Conservation (phyloP, 2,888 invertebrate genomes). For the Tetropium fuscum region DNA sequence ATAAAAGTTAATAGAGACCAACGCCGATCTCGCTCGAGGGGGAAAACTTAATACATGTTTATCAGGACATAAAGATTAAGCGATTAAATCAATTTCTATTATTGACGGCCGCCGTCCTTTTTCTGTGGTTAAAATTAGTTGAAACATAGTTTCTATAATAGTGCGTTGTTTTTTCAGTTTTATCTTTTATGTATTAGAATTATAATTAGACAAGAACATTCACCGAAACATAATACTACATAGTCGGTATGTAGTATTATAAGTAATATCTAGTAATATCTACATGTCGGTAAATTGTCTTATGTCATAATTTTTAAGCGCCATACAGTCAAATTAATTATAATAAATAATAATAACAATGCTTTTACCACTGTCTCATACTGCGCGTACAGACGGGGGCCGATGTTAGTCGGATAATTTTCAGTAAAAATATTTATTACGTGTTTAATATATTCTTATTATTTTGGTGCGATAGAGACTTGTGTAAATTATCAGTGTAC, state of each 20-base stretch:
- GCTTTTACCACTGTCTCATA: conserved; percentile 16
- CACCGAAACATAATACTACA: conserved; percentile 24
- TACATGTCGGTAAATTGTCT: neutral
- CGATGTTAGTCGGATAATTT: conserved; percentile 5
- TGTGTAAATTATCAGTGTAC: conserved; percentile 17
- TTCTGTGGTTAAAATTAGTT: too few species aligned
- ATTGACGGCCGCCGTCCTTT: too few species aligned
- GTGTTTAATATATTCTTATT: conserved; percentile 15
- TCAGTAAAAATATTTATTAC: conserved; percentile 10
- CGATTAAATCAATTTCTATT: too few species aligned
- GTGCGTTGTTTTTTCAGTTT: too few species aligned
- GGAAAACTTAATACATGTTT: too few species aligned
- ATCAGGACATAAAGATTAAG: too few species aligned
- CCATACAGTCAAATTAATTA: conserved; percentile 24
- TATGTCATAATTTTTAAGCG: conserved; percentile 28
- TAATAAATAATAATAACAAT: conserved; percentile 25
- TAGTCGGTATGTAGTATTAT: conserved; percentile 16
- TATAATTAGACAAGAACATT: conserved; percentile 6
- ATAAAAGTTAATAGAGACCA: too few species aligned
- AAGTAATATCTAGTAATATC: too few species aligned
- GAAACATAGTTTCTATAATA: too few species aligned
- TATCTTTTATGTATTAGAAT: too few species aligned
- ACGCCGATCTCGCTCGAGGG: too few species aligned
- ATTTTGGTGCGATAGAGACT: conserved; percentile 14
- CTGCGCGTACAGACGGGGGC: conserved; percentile 18